Evolutionary conservation across 2,888 invertebrate genomes (phyloP).

Genomic region (Limenitis camilla): DNA sequence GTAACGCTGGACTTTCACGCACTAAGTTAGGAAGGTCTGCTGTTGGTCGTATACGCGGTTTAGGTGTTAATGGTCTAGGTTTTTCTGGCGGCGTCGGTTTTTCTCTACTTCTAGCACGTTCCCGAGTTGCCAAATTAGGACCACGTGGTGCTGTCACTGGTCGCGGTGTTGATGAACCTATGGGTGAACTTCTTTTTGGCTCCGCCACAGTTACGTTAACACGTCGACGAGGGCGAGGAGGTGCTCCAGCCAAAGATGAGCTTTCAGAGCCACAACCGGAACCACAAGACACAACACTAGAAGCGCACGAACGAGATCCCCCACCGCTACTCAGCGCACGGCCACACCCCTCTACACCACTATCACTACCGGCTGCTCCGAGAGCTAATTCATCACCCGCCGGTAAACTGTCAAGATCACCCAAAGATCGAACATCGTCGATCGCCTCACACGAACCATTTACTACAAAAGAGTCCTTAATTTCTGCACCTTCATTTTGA

Average conservation of each 20-base stretch:
- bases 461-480: conserved; percentile 44
- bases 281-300: conserved; percentile 84
- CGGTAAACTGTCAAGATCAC: conserved; percentile 62
- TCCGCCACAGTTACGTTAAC: conserved; percentile 76
- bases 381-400: conserved; percentile 57
- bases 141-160: conserved; percentile 68
- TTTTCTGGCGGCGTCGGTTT: conserved; percentile 70
- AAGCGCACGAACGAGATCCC: conserved; percentile 82
- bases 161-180: conserved; percentile 69
- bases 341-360: conserved; percentile 84
- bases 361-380: conserved; percentile 83
- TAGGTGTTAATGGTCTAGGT: conserved; percentile 62
- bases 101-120: conserved; percentile 76
- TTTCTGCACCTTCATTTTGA: conserved; percentile 30
- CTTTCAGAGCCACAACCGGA: conserved; percentile 88
- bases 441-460: conserved; percentile 52
- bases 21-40: conserved; percentile 71
- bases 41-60: conserved; percentile 65
- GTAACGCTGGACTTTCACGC: conserved; percentile 61
- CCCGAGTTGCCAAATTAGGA: conserved; percentile 69
- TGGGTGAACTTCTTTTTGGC: conserved; percentile 65
- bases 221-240: conserved; percentile 67
- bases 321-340: conserved; percentile 81
- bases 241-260: conserved; percentile 78
- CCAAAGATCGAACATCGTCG: conserved; percentile 60